Conservation (phyloP, 2,797 vertebrate genomes). For the Micropoecilia bifurca region DNA sequence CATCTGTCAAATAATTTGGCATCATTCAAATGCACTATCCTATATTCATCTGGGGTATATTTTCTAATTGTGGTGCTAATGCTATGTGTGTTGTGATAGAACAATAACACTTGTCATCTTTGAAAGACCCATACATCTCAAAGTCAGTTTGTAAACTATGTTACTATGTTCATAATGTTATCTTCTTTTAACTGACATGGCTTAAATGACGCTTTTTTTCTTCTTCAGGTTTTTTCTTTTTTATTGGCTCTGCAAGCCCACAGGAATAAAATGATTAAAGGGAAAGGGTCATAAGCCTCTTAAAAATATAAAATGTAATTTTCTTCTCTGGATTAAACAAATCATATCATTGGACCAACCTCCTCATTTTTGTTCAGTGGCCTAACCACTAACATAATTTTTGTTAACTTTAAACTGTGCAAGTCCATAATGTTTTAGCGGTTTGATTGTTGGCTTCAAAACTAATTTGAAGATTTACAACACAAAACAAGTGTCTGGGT, state of each 20-base stretch:
- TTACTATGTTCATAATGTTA: background rate
- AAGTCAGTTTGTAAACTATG: background rate
- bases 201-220: slow-evolving; percentile 2
- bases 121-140: background rate
- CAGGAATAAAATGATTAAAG: slow-evolving; percentile 10
- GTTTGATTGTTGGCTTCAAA: background rate
- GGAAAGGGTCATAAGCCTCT: background rate
- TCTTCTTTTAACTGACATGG: background rate
- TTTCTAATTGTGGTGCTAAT: background rate
- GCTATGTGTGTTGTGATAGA: background rate
- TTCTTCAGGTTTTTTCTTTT: background rate
- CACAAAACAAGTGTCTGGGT: background rate
- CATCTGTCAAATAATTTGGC: background rate
- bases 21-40: background rate
- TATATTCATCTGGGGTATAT: background rate
- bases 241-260: background rate
- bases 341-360: background rate
- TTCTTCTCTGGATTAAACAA: slow-evolving; percentile 7
- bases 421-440: background rate
- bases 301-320: slow-evolving; percentile 5
- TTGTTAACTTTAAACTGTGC: background rate
- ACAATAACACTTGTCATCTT: background rate
- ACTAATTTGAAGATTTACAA: background rate
- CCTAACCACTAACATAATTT: background rate
- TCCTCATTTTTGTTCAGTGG: background rate